Percentiles rank a stretch among this genome's conserved stretches.
phyloP scores from a whole-genome alignment of 2,113 vertebrate genomes.

The Cyprinodon tularosa region DNA sequence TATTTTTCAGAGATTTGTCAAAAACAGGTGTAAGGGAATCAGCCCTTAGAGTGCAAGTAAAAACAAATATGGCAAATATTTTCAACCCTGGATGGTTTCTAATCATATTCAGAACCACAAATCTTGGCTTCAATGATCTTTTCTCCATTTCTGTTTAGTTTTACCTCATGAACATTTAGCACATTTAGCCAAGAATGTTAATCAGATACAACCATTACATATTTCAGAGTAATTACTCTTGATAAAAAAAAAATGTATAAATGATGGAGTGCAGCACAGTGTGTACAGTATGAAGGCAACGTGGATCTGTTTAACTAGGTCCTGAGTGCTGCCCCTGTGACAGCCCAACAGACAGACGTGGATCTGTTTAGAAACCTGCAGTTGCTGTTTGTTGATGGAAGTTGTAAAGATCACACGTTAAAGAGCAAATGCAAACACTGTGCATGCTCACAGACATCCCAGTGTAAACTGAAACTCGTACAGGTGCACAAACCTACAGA shows the following conservation, averaged over 20 bases:
- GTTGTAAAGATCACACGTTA: slow-evolving; percentile 36
- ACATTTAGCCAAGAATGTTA: neutral
- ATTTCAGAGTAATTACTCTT: neutral
- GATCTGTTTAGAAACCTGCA: slow-evolving; percentile 50
- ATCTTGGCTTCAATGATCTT: neutral
- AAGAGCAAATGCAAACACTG: slow-evolving; percentile 24
- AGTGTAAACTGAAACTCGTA: slow-evolving; percentile 17
- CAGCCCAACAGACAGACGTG: slow-evolving; percentile 53
- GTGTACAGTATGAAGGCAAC: neutral
- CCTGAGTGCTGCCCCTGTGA: slow-evolving; percentile 42
- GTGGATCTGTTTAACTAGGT: slow-evolving; percentile 51
- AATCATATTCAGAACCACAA: neutral
- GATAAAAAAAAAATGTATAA: neutral
- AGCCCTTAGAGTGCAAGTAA: neutral
- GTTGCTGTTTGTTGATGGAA: slow-evolving; percentile 61
- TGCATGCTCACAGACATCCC: slow-evolving; percentile 20
- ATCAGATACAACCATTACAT: neutral
- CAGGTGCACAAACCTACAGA: slow-evolving; percentile 25
- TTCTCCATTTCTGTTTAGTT: neutral
- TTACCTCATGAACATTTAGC: neutral
- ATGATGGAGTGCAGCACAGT: neutral
- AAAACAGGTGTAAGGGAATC: neutral
- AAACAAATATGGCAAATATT: neutral
- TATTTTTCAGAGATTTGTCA: no score
- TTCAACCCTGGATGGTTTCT: neutral